phyloP scores from a whole-genome alignment of 2,797 vertebrate genomes.

The Bucorvus abyssinicus region DNA sequence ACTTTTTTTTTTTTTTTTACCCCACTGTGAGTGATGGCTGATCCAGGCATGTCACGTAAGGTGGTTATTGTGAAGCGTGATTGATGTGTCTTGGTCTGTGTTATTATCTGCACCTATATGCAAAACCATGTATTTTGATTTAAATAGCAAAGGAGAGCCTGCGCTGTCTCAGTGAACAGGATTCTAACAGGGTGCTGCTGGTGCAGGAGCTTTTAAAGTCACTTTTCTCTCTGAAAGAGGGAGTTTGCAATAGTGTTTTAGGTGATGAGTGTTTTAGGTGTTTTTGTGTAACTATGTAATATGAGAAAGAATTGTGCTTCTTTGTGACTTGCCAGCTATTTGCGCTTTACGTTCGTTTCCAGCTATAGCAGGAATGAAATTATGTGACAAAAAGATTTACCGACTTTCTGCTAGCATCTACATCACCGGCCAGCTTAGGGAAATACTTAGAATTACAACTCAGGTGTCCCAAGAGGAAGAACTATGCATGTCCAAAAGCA shows the following conservation, averaged over 20 bases:
- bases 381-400: background rate
- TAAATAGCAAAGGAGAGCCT: constrained; percentile 14
- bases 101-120: constrained; percentile 7
- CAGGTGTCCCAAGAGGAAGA: background rate
- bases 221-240: background rate
- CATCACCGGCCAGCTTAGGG: background rate
- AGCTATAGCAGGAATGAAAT: background rate
- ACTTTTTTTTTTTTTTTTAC: background rate
- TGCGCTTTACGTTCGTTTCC: background rate
- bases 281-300: too few relatives aligned
- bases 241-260: background rate
- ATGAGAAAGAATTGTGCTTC: background rate
- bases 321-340: background rate
- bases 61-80: background rate
- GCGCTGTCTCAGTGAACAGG: background rate
- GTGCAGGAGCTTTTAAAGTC: background rate
- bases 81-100: background rate
- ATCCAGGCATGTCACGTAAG: background rate
- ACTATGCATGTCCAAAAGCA: background rate
- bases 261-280: background rate
- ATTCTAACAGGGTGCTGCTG: background rate
- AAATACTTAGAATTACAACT: background rate
- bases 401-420: background rate
- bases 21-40: background rate
- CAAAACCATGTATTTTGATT: background rate